A percentile compares a stretch with the other conserved stretches of the same genome.
Evolutionary conservation across 2,888 invertebrate species (phyloP).

Genomic region (Trachelus stipa): DNA sequence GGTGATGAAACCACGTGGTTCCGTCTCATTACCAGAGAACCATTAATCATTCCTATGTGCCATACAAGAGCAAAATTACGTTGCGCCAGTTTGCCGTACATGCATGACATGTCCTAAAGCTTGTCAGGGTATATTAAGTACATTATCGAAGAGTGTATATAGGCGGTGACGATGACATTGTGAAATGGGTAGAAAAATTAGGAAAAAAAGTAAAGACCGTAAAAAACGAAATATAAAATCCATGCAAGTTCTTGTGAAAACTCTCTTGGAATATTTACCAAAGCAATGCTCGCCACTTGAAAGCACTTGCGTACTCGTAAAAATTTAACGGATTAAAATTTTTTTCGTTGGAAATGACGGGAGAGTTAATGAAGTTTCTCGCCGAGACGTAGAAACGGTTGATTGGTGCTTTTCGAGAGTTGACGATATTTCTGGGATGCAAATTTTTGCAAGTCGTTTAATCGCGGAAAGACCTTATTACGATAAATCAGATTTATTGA

Average conservation of each 20-base stretch:
- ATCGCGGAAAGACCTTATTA: constrained; percentile 45
- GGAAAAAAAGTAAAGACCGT: not conserved
- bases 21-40: not conserved
- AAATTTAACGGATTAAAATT: not conserved
- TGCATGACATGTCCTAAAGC: not conserved
- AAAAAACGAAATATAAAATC: not conserved
- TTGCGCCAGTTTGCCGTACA: not conserved
- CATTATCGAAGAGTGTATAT: not conserved
- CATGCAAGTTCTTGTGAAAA: not conserved
- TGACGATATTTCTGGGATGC: not conserved
- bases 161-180: not conserved
- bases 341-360: not conserved
- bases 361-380: constrained; percentile 1
- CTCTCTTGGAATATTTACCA: not conserved
- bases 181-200: not conserved
- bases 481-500: constrained; percentile 53
- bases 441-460: not conserved
- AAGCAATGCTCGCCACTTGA: not conserved
- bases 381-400: not conserved
- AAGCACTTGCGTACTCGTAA: not conserved
- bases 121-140: not conserved
- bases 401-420: not conserved
- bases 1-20: not conserved
- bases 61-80: not conserved
- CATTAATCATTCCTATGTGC: not conserved